Evolutionary conservation across 2,797 vertebrate genomes (phyloP).

Genomic region (Hozukius guyotensis): DNA sequence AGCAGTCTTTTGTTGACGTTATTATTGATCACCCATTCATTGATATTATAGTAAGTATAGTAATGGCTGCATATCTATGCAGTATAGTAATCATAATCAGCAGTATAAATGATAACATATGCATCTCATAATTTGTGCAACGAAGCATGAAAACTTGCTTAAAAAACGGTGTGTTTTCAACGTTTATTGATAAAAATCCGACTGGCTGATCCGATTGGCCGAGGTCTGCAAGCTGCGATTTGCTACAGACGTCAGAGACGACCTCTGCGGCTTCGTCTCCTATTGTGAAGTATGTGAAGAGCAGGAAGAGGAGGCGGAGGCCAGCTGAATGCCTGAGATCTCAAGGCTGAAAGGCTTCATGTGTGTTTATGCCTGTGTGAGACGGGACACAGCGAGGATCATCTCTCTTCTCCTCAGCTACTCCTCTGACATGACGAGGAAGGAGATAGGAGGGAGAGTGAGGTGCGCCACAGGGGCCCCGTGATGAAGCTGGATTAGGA

Average conservation of each 20-base stretch:
- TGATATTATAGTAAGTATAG: background rate
- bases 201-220: slow-evolving; percentile 13
- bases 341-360: slow-evolving; percentile 53
- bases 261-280: slow-evolving; percentile 38
- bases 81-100: background rate
- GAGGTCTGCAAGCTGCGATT: background rate
- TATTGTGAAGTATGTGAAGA: slow-evolving; percentile 46
- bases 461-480: background rate
- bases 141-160: background rate
- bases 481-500: background rate
- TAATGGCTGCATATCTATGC: background rate
- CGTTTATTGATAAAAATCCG: slow-evolving; percentile 37
- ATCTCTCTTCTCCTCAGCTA: slow-evolving; percentile 8
- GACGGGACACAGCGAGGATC: slow-evolving; percentile 9
- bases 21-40: background rate
- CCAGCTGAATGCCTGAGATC: slow-evolving; percentile 51
- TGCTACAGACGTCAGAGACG: slow-evolving; percentile 63
- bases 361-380: slow-evolving; percentile 25
- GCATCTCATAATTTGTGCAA: background rate
- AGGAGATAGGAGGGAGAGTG: background rate
- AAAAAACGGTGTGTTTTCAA: slow-evolving; percentile 1
- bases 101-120: background rate
- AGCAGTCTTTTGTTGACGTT: background rate
- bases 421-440: background rate
- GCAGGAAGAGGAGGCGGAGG: slow-evolving; percentile 63